phyloP scores from a whole-genome alignment of 92 coral and sea anemone species.

The Diadumene lineata region DNA sequence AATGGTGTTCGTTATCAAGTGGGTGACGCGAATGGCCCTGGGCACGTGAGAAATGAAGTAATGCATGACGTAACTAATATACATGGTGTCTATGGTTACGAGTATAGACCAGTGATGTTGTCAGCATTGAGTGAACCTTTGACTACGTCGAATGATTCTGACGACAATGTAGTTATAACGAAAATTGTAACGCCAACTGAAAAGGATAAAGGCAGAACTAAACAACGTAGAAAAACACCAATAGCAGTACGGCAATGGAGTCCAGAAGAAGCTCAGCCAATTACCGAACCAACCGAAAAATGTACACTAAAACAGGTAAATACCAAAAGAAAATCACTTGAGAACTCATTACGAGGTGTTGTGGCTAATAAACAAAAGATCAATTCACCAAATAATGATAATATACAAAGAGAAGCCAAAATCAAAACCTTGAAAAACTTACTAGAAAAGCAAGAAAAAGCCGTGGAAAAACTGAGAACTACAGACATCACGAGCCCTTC shows the following conservation, averaged over 20 bases:
- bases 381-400: not conserved
- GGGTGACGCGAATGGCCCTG: not conserved
- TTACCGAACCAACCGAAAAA: not conserved
- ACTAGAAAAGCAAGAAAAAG: slow-evolving; percentile 13
- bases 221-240: slow-evolving; percentile 18
- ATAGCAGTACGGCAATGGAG: slow-evolving; percentile 7
- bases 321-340: not conserved
- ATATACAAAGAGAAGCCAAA: slow-evolving; percentile 9
- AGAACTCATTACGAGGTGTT: not conserved
- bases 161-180: slow-evolving; percentile 20
- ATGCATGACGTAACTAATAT: slow-evolving; percentile 34
- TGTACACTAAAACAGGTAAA: not conserved
- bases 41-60: slow-evolving; percentile 11
- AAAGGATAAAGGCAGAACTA: not conserved
- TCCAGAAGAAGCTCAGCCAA: not conserved
- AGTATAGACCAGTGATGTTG: slow-evolving; percentile 9
- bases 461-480: slow-evolving; percentile 18
- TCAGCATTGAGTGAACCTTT: not conserved
- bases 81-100: not conserved
- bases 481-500: not conserved
- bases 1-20: not conserved
- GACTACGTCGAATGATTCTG: not conserved
- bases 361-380: not conserved
- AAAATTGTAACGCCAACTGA: slow-evolving; percentile 17
- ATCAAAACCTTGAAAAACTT: slow-evolving; percentile 13